Evolutionary conservation across 1,140 invertebrate genomes (phyloP).

Genomic region (Scaptomyza montana): DNA sequence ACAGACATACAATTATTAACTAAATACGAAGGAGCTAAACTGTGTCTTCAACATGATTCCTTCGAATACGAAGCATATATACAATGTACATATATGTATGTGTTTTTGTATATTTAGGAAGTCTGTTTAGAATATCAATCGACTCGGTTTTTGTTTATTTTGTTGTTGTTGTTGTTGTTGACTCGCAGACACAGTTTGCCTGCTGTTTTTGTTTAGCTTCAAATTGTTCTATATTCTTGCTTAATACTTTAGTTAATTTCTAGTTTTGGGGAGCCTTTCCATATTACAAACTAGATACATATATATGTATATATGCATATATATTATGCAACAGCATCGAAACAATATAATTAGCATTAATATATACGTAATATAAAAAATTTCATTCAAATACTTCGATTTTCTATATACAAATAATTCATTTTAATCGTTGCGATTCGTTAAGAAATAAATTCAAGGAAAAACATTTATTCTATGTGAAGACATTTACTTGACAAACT

Average conservation of each 20-base stretch:
- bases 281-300: slow-evolving; percentile 29
- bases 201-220: slow-evolving; percentile 17
- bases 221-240: slow-evolving; percentile 65
- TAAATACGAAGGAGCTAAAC: slow-evolving; percentile 28
- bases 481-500: slow-evolving; percentile 27
- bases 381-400: background rate
- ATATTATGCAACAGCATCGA: slow-evolving; percentile 46
- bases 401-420: slow-evolving; percentile 55
- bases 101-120: slow-evolving; percentile 29
- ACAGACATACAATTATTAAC: slow-evolving; percentile 32
- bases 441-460: slow-evolving; percentile 54
- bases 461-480: slow-evolving; percentile 37
- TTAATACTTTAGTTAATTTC: slow-evolving; percentile 43
- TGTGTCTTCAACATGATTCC: slow-evolving; percentile 29
- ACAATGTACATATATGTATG: background rate
- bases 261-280: slow-evolving; percentile 44
- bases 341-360: slow-evolving; percentile 1
- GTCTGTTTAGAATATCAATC: slow-evolving; percentile 31
- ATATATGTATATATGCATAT: too few relatives aligned
- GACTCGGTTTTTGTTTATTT: slow-evolving; percentile 3
- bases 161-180: background rate
- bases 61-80: slow-evolving; percentile 47
- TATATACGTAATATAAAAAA: slow-evolving; percentile 32
- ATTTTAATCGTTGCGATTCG: slow-evolving; percentile 48
- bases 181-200: slow-evolving; percentile 33